phyloP scores from a whole-genome alignment of 2,113 vertebrate genomes.

The Mustela lutreola region DNA sequence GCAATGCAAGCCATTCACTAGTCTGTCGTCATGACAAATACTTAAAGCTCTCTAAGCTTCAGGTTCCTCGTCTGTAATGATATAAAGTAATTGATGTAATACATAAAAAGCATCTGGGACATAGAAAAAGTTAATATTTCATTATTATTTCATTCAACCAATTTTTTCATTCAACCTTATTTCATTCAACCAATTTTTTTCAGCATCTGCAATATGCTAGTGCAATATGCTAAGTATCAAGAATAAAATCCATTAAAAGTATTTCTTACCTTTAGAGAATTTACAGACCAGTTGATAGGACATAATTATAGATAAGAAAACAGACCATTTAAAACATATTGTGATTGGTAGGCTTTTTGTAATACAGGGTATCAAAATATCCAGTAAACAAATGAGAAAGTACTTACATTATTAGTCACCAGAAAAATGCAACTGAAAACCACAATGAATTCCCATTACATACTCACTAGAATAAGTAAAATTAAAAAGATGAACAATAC shows the following conservation, averaged over 20 bases:
- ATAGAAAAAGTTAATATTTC: not conserved
- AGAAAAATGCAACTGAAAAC: conserved; percentile 31
- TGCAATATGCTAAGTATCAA: not conserved
- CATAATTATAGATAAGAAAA: not conserved
- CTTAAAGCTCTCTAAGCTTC: not conserved
- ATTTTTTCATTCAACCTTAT: not conserved
- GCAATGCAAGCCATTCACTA: not conserved
- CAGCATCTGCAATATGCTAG: not conserved
- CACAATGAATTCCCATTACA: not conserved
- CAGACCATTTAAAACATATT: not conserved
- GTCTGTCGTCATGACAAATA: not conserved
- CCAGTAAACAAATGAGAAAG: not conserved
- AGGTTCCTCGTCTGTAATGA: not conserved
- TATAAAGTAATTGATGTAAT: not conserved
- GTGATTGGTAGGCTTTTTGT: not conserved
- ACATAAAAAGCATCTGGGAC: not conserved
- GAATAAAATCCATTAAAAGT: not conserved
- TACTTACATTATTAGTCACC: not conserved
- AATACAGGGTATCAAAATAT: not conserved
- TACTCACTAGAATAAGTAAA: not conserved
- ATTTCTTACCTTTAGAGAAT: not conserved
- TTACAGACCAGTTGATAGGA: not conserved
- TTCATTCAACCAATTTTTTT: not conserved
- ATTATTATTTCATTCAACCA: not conserved
- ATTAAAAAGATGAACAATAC: not conserved